Evolutionary conservation across 2,888 invertebrate genomes (phyloP).

Genomic region (Caenorhabditis auriculariae): DNA sequence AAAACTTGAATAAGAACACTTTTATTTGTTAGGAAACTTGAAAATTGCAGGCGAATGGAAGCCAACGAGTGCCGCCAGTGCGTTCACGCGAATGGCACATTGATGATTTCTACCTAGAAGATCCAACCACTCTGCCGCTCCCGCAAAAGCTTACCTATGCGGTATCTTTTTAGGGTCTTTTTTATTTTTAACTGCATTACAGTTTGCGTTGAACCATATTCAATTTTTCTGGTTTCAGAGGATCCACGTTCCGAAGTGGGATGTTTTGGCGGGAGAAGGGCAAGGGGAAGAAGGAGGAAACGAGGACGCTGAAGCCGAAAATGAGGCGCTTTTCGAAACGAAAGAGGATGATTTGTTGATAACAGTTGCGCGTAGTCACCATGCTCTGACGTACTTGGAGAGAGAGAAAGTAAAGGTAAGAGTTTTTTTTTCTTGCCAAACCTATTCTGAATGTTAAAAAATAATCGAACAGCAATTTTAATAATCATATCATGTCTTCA

Average conservation of each 20-base stretch:
- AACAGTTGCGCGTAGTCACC: slow-evolving; percentile 18
- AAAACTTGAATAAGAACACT: slow-evolving; percentile 1
- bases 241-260: slow-evolving; percentile 11
- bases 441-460: too few relatives aligned
- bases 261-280: slow-evolving; percentile 4
- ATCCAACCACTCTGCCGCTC: neutral
- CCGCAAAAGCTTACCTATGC: slow-evolving; percentile 5
- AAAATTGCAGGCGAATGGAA: neutral
- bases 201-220: too few relatives aligned
- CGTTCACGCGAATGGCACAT: neutral
- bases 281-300: slow-evolving; percentile 5
- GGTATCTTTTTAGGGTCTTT: neutral
- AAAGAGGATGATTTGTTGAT: neutral
- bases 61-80: neutral
- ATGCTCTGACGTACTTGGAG: slow-evolving; percentile 13
- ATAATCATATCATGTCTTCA: too few relatives aligned
- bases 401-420: slow-evolving; percentile 8
- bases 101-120: slow-evolving; percentile 3
- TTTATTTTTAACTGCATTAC: neutral
- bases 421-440: too few relatives aligned
- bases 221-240: slow-evolving; percentile 3
- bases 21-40: neutral
- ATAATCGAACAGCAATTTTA: too few relatives aligned
- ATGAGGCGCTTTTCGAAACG: too few relatives aligned
- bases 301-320: neutral